A percentile compares a stretch with the other conserved stretches of the same genome.
phyloP scores from a whole-genome alignment of 2,113 vertebrate species.

The Labeo catla region DNA sequence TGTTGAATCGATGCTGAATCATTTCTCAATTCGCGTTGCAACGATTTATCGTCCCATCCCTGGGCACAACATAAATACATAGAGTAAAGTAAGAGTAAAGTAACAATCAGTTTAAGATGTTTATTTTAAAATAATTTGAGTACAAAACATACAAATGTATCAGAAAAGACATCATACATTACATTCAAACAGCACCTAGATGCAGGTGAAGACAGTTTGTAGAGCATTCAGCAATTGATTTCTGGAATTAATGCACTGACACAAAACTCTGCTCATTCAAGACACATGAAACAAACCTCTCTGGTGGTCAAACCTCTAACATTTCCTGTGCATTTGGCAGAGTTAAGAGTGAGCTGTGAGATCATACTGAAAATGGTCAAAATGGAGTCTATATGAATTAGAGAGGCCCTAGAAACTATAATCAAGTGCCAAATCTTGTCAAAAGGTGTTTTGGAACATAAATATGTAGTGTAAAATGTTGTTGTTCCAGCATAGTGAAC shows the following conservation, averaged over 20 bases:
- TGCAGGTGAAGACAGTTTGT: slow-evolving; percentile 52
- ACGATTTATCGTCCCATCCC: too few relatives aligned
- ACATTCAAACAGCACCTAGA: slow-evolving; percentile 68
- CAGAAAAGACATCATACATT: slow-evolving; percentile 70
- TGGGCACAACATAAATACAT: too few relatives aligned
- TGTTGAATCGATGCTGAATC: too few relatives aligned
- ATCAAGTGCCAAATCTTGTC: background rate
- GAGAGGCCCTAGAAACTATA: background rate
- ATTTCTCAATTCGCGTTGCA: too few relatives aligned
- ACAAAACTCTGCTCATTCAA: background rate
- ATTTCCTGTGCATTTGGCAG: background rate
- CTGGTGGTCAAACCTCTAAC: background rate
- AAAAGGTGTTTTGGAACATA: background rate
- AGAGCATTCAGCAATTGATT: slow-evolving; percentile 48
- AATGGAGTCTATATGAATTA: background rate
- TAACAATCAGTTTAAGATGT: slow-evolving; percentile 80
- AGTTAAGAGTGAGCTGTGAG: background rate
- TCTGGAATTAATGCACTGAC: slow-evolving; percentile 12
- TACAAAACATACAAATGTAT: slow-evolving; percentile 91
- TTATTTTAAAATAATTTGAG: slow-evolving; percentile 93
- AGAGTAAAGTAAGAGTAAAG: too few relatives aligned
- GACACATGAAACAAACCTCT: background rate
- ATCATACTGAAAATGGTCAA: background rate
- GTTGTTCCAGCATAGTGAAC: background rate
- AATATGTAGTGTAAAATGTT: background rate